A percentile compares a stretch with the other conserved stretches of the same genome.
Evolutionary conservation across 2,797 vertebrate species (phyloP).

Genomic region (Parotocinclus haroldoi): DNA sequence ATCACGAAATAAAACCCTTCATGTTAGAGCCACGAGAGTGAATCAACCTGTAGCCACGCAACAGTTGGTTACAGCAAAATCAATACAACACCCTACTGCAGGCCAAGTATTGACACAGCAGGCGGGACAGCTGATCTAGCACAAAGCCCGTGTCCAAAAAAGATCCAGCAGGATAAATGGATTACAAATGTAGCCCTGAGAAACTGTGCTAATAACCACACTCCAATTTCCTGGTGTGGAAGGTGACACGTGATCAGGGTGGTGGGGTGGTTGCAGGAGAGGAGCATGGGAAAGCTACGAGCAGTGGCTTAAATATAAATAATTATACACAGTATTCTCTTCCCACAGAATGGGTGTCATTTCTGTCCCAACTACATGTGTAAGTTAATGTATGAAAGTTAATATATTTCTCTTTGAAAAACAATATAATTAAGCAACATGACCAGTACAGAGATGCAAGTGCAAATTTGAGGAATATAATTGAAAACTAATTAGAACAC

Average conservation of each 20-base stretch:
- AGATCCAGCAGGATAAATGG: constrained; percentile 48
- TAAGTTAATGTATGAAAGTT: no score
- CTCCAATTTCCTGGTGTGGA: constrained; percentile 28
- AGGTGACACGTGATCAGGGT: constrained; percentile 20
- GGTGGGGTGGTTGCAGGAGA: constrained; percentile 4
- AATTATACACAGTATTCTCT: no score
- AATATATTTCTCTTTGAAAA: no score
- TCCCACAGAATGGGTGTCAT: no score
- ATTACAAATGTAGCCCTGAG: constrained; percentile 53
- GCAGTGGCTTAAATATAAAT: no score
- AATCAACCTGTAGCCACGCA: constrained; percentile 53
- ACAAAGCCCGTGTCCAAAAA: constrained; percentile 51
- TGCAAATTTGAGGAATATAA: no score
- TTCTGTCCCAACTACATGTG: no score
- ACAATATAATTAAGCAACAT: no score
- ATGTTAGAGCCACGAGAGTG: constrained; percentile 33
- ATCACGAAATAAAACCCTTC: constrained; percentile 11
- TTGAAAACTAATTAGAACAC: no score
- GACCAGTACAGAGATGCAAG: no score
- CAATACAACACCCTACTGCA: constrained; percentile 47
- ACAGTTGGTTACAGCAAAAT: constrained; percentile 55
- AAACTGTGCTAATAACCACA: constrained; percentile 51
- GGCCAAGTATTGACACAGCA: constrained; percentile 52
- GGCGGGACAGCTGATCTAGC: constrained; percentile 48
- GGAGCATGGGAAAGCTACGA: constrained; percentile 4